phyloP scores from a whole-genome alignment of 2,113 vertebrate genomes.

The Heteronetta atricapilla region DNA sequence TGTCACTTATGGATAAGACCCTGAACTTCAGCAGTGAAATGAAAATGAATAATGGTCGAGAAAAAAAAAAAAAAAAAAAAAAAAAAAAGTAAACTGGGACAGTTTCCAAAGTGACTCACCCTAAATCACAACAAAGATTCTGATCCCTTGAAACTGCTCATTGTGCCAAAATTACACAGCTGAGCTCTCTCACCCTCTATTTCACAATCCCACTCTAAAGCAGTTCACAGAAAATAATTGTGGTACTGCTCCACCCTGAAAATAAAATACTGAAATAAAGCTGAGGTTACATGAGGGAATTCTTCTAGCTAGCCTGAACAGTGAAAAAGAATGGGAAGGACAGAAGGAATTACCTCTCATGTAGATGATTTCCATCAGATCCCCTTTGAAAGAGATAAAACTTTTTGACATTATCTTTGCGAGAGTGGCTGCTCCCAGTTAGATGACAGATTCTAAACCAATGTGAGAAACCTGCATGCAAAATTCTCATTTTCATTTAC shows the following conservation, averaged over 20 bases:
- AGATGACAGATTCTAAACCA: background rate
- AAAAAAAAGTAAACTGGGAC: background rate
- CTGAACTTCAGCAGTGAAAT: background rate
- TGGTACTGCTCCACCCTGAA: constrained; percentile 53
- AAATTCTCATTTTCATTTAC: background rate
- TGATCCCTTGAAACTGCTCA: constrained; percentile 63
- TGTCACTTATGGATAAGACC: background rate
- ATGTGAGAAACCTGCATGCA: background rate
- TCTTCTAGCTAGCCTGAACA: background rate
- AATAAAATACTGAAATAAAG: constrained; percentile 54
- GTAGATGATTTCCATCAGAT: background rate
- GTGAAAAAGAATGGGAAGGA: background rate
- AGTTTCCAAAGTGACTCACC: constrained; percentile 43
- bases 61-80: background rate
- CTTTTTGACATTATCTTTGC: background rate
- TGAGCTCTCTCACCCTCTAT: constrained; percentile 35
- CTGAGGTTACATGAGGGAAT: constrained; percentile 37
- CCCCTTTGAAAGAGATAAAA: background rate
- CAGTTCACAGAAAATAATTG: constrained; percentile 36
- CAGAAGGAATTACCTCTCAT: background rate
- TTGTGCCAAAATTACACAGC: constrained; percentile 58
- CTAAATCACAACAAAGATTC: constrained; percentile 44
- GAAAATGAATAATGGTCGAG: background rate
- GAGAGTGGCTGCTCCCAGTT: background rate
- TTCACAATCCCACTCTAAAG: constrained; percentile 43